phyloP scores from a whole-genome alignment of 2,888 invertebrate species.

The Nysson spinosus region DNA sequence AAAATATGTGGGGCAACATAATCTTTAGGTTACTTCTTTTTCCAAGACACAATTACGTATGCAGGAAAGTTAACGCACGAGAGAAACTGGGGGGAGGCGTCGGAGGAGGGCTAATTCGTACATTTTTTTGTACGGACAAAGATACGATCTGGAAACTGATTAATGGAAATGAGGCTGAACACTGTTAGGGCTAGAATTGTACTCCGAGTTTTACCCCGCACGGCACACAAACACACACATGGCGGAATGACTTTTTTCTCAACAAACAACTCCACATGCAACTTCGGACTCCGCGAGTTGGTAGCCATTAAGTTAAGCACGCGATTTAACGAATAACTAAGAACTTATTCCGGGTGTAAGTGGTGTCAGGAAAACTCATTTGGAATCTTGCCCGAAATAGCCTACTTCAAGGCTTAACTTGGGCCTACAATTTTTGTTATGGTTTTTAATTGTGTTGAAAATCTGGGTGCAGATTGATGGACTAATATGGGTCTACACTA shows the following conservation, averaged over 20 bases:
- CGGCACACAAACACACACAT: not conserved
- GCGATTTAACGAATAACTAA: slow-evolving; percentile 55
- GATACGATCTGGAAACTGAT: slow-evolving; percentile 55
- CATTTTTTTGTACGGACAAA: slow-evolving; percentile 12
- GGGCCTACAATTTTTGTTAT: too few relatives aligned
- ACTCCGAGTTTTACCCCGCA: slow-evolving; percentile 28
- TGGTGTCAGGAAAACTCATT: slow-evolving; percentile 51
- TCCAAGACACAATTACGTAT: not conserved
- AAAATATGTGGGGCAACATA: not conserved
- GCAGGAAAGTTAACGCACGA: slow-evolving; percentile 24
- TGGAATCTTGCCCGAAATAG: slow-evolving; percentile 55
- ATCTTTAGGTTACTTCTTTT: slow-evolving; percentile 12
- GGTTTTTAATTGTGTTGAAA: too few relatives aligned
- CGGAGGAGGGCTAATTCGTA: slow-evolving; percentile 37
- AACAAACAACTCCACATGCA: slow-evolving; percentile 56
- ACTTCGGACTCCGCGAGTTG: slow-evolving; percentile 44
- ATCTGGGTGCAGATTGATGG: too few relatives aligned
- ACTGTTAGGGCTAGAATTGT: slow-evolving; percentile 46
- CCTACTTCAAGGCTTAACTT: not conserved
- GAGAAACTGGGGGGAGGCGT: too few relatives aligned
- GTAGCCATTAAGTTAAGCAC: slow-evolving; percentile 57
- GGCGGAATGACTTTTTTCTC: slow-evolving; percentile 40
- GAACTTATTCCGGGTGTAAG: slow-evolving; percentile 53
- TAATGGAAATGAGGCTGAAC: slow-evolving; percentile 57
- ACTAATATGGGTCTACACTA: too few relatives aligned